A percentile compares a stretch with the other conserved stretches of the same genome.
Evolutionary conservation across 2,797 vertebrate genomes (phyloP).

Genomic region (Sebastes itinus): DNA sequence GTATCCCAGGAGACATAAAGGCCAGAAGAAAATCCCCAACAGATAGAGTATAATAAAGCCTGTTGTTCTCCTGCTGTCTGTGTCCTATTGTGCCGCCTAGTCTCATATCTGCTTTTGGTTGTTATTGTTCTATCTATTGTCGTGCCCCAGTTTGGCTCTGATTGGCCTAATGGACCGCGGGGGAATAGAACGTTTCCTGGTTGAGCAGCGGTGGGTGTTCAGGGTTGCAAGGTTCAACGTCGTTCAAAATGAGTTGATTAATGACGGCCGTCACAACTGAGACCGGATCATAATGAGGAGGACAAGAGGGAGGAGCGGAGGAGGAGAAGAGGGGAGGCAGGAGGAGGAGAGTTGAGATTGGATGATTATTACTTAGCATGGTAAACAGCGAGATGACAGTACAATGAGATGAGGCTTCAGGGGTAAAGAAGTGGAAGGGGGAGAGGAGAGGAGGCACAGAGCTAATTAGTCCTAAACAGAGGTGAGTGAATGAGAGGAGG

Average conservation of each 20-base stretch:
- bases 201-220: slow-evolving; percentile 65
- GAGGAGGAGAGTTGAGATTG: slow-evolving; percentile 51
- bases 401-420: slow-evolving; percentile 52
- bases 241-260: slow-evolving; percentile 79
- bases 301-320: slow-evolving; percentile 67
- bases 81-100: slow-evolving; percentile 57
- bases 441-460: slow-evolving; percentile 29
- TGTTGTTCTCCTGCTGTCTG: slow-evolving; percentile 65
- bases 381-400: slow-evolving; percentile 63
- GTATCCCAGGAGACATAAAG: slow-evolving; percentile 50
- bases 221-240: slow-evolving; percentile 75
- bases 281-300: slow-evolving; percentile 73
- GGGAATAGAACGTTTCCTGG: slow-evolving; percentile 81
- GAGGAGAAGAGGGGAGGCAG: slow-evolving; percentile 45
- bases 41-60: slow-evolving; percentile 54
- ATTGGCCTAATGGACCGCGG: slow-evolving; percentile 73
- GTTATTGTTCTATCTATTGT: slow-evolving; percentile 69
- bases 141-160: slow-evolving; percentile 36
- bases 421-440: slow-evolving; percentile 29
- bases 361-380: slow-evolving; percentile 72
- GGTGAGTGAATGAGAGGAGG: slow-evolving; percentile 74
- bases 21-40: slow-evolving; percentile 43
- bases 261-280: slow-evolving; percentile 72
- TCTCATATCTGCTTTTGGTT: slow-evolving; percentile 64
- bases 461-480: slow-evolving; percentile 74